Evolutionary conservation across 1,140 invertebrate species (phyloP), one percentile per base, ranked within the genome.

Genomic region (Protaetia brevitarsis): DNA sequence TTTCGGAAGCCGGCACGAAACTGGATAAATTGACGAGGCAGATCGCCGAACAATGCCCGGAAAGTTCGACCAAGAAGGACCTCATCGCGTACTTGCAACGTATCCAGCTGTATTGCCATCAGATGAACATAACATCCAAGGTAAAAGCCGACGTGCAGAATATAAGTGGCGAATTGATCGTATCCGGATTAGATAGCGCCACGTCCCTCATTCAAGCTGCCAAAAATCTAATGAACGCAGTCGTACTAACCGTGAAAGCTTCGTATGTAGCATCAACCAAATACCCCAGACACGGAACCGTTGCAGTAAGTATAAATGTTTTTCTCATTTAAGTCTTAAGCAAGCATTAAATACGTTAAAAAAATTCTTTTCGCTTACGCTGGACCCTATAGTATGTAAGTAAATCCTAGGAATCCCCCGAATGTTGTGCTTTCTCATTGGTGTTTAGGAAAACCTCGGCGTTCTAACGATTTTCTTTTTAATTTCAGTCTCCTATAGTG

Each of bases 111-210:
- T 99, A 98, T 81, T 99, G 97, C 80, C 97, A 99, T 82, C 98
- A 99, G 80, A 89, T 99, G 75, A 98, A 99, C 78, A 99, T 99
- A 68, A 99, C 97, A 58, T 97, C 95, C 72, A 98, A 99, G 82
- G 97, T 99, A 5, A 99, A 99, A 82, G 97, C 98, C 11, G 97
- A 99, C 81, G 96, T 99, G 2, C 96, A 98, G 80, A 98, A 98
- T 81, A 97, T 99, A 68, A 96, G 93, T 78, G 97, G 97, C 10
- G 96, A 98, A 80, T 84, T 98, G 13, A 97, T 98, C 72, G 96
- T 99, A 11, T 97, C 95, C 68, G 97, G 96, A 74, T 89, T 95
- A 81, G 96, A 99, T 80, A 98, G 96, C 78, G 97, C 96, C 0
- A 99, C 97, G n/a, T 99, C 97, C 3, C 83, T 99, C 11, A 99